Evolutionary conservation across 2,888 invertebrate genomes (phyloP).

Genomic region (Serrognathus titanus): DNA sequence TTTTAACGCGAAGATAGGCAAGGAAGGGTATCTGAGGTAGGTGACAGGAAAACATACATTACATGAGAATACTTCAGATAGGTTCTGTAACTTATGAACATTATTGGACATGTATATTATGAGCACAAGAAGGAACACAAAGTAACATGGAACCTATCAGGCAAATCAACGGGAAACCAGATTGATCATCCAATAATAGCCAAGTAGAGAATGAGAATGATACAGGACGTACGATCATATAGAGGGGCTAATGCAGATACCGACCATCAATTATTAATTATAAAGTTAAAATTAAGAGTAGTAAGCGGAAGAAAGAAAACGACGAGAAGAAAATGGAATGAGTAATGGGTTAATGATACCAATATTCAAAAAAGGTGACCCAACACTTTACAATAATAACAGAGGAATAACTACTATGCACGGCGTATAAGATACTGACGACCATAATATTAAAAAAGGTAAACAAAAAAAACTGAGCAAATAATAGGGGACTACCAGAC

Average conservation of each 20-base stretch:
- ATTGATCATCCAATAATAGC: conserved; percentile 6
- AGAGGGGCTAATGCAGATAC: conserved; percentile 9
- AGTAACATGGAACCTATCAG: conserved; percentile 13
- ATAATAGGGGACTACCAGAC: too few species aligned
- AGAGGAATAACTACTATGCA: too few species aligned
- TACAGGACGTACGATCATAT: conserved; percentile 7
- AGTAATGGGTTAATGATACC: too few species aligned
- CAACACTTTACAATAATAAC: too few species aligned
- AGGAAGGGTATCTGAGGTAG: conserved; percentile 7
- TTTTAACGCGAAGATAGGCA: conserved; percentile 17
- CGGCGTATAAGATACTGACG: too few species aligned
- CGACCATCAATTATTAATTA: conserved; percentile 10
- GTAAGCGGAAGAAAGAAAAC: neutral
- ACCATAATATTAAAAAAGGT: too few species aligned
- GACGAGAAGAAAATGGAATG: conserved; percentile 1
- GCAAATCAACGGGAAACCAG: conserved; percentile 4
- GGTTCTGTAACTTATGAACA: conserved; percentile 8
- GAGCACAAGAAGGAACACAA: conserved; percentile 13
- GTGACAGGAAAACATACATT: conserved; percentile 12
- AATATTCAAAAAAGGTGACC: too few species aligned
- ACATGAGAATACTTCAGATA: conserved; percentile 12
- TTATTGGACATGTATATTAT: conserved; percentile 6
- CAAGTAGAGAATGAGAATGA: neutral
- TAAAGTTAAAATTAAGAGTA: neutral
- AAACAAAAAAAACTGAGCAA: too few species aligned